Percentiles rank a stretch among this genome's conserved stretches.
Evolutionary conservation across 2,113 vertebrate genomes (phyloP).

Genomic region (Stigmatopora nigra): DNA sequence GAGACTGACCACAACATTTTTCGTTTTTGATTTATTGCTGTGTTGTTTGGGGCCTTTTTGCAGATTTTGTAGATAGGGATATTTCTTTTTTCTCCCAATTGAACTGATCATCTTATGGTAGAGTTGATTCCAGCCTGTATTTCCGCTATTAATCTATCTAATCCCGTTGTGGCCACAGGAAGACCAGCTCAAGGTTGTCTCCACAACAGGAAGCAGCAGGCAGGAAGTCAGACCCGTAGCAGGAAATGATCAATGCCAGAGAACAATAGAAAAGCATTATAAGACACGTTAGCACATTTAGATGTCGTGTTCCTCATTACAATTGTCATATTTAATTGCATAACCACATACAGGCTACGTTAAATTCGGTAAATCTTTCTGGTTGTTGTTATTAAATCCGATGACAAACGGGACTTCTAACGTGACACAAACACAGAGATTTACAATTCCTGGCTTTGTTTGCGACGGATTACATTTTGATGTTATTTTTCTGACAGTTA

Average conservation of each 20-base stretch:
- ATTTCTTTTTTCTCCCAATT: too few species aligned
- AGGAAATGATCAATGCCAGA: constrained; percentile 59
- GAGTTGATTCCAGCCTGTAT: too few species aligned
- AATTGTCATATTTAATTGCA: constrained; percentile 50
- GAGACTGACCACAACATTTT: too few species aligned
- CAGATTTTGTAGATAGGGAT: too few species aligned
- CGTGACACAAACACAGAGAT: constrained; percentile 4
- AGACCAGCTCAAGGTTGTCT: constrained; percentile 57
- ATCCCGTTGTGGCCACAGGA: constrained; percentile 50
- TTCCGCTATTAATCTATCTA: constrained; percentile 4
- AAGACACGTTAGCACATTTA: constrained; percentile 40
- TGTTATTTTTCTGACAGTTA: not conserved
- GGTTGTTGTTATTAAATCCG: too few species aligned
- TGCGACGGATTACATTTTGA: constrained; percentile 24
- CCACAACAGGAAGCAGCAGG: constrained; percentile 68
- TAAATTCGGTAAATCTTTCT: too few species aligned
- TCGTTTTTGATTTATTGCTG: too few species aligned
- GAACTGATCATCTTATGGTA: too few species aligned
- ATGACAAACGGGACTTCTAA: too few species aligned
- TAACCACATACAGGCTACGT: constrained; percentile 43
- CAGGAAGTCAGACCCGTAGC: constrained; percentile 55
- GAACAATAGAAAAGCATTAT: constrained; percentile 61
- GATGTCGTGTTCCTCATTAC: constrained; percentile 59
- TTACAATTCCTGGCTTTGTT: constrained; percentile 30
- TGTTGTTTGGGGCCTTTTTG: too few species aligned